phyloP scores from a whole-genome alignment of 2,888 invertebrate species.

The Ischnus inquisitorius region DNA sequence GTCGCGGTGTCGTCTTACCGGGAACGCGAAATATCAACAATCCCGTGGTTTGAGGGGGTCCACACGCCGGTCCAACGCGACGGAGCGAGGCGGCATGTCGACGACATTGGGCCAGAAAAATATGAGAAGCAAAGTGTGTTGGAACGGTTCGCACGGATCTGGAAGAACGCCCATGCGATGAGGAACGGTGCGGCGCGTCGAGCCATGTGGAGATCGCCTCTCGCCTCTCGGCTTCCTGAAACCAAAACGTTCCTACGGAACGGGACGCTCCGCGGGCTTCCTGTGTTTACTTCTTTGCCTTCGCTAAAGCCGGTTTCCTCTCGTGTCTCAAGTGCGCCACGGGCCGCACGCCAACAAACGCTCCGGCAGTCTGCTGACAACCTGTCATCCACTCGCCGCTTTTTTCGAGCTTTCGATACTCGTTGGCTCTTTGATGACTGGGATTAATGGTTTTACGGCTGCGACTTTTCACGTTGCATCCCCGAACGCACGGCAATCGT shows the following conservation, averaged over 20 bases:
- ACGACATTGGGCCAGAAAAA: conserved; percentile 28
- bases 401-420: background rate
- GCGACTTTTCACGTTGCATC: conserved; percentile 58
- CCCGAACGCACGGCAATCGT: conserved; percentile 20
- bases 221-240: conserved; percentile 40
- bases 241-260: conserved; percentile 35
- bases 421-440: conserved; percentile 4
- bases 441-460: conserved; percentile 38
- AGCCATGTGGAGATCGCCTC: conserved; percentile 39
- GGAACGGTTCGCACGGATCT: conserved; percentile 47
- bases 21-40: conserved; percentile 71
- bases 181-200: background rate
- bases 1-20: conserved; percentile 68
- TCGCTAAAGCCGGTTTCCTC: conserved; percentile 45
- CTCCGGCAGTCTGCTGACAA: conserved; percentile 77
- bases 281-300: conserved; percentile 61
- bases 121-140: conserved; percentile 20
- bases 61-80: conserved; percentile 23
- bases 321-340: conserved; percentile 64
- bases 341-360: conserved; percentile 74
- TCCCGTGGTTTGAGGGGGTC: conserved; percentile 45
- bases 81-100: conserved; percentile 12
- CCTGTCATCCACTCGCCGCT: conserved; percentile 73
- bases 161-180: conserved; percentile 25
- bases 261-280: conserved; percentile 43